Evolutionary conservation across 2,113 vertebrate genomes (phyloP).

Genomic region (Microcebus tavaratra): DNA sequence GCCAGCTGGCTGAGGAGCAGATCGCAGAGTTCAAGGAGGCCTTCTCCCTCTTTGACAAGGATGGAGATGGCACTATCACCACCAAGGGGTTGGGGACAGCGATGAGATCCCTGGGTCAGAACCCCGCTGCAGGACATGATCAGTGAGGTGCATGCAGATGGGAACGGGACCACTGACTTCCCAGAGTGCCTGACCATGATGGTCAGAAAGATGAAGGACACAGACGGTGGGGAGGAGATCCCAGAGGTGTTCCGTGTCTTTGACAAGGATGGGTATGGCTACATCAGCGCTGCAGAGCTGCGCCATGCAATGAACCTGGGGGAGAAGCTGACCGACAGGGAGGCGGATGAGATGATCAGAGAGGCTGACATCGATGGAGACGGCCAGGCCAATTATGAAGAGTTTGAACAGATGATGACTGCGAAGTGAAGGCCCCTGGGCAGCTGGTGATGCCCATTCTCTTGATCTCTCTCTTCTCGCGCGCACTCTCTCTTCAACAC

Average conservation of each 20-base stretch:
- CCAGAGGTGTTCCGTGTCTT: slow-evolving; percentile 94
- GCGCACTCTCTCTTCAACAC: slow-evolving; percentile 78
- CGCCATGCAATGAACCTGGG: slow-evolving; percentile 95
- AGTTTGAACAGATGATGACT: slow-evolving; percentile 97
- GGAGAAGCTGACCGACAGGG: slow-evolving; percentile 93
- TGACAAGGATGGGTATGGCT: slow-evolving; percentile 94
- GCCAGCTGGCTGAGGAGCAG: too few relatives aligned
- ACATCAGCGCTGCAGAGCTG: slow-evolving; percentile 93
- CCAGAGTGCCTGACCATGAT: slow-evolving; percentile 96
- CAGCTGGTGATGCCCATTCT: slow-evolving; percentile 89
- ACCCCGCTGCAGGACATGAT: slow-evolving; percentile 95
- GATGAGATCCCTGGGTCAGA: slow-evolving; percentile 94
- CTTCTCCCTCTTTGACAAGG: slow-evolving; percentile 95
- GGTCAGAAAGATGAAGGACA: slow-evolving; percentile 96
- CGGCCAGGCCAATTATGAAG: slow-evolving; percentile 95
- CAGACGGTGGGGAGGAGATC: slow-evolving; percentile 94
- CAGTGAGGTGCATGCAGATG: slow-evolving; percentile 94
- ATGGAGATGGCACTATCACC: slow-evolving; percentile 94
- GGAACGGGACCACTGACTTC: slow-evolving; percentile 94
- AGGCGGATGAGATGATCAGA: slow-evolving; percentile 95
- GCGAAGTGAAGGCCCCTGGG: slow-evolving; percentile 89
- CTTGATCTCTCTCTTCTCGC: slow-evolving; percentile 84
- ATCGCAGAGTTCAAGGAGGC: slow-evolving; percentile 93
- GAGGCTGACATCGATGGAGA: slow-evolving; percentile 94
- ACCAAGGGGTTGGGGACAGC: slow-evolving; percentile 95